Base-by-base conservation (phyloP, 2,888 invertebrate genomes). In the Microdon myrmicae region DNA sequence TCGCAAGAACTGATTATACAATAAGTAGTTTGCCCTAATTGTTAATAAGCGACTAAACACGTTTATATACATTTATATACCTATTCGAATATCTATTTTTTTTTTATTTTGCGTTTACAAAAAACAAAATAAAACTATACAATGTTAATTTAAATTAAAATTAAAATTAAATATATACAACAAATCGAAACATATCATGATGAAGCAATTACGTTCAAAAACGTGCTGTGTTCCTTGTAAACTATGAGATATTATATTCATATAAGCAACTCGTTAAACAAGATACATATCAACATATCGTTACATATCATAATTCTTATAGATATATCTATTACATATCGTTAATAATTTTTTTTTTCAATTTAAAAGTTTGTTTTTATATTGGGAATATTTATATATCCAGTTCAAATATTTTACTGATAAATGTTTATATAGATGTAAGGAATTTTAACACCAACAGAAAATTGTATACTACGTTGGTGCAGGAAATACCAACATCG, bases 21-120 rank as follows among this genome's bases (percentile, higher is more conserved):
- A 72, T 78, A 78, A 78, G 77, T 77, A 78, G 78, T 77, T 77
- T 77, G 77, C 74, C 75, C 75, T 75, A 72, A 72, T 71, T 70
- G 71, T 71, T 69, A n/a, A n/a, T n/a, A n/a, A n/a, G n/a, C n/a
- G n/a, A n/a, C n/a, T n/a, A n/a, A n/a, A n/a, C n/a, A n/a, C n/a
- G n/a, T n/a, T n/a, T n/a, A n/a, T n/a, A n/a, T n/a, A n/a, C n/a
- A n/a, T n/a, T n/a, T n/a, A n/a, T n/a, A n/a, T n/a, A n/a, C n/a
- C n/a, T n/a, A n/a, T n/a, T n/a, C n/a, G n/a, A n/a, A n/a, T n/a
- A n/a, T n/a, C n/a, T n/a, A n/a, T n/a, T n/a, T n/a, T n/a, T n/a
- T n/a, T n/a, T n/a, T n/a, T n/a, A n/a, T n/a, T n/a, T n/a, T n/a
- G n/a, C n/a, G n/a, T n/a, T n/a, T 29, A 43, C 17, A 41, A 29